Percentiles rank a stretch among this genome's conserved stretches.
Evolutionary conservation across 1,140 invertebrate genomes (phyloP).

Genomic region (Cotesia vestalis): DNA sequence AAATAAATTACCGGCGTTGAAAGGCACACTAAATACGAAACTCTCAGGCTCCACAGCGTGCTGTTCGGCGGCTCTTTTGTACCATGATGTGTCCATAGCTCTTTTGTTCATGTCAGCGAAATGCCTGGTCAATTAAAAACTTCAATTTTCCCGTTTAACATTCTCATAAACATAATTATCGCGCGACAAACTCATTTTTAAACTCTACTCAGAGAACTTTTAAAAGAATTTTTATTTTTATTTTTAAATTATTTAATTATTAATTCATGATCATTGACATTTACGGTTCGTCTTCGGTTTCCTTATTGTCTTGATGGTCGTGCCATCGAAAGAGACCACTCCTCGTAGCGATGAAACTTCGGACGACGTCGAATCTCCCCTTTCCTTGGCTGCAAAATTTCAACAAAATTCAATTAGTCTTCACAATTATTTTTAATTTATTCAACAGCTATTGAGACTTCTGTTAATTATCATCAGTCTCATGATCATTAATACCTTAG

Average conservation of each 20-base stretch:
- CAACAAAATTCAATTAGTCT: constrained; percentile 36
- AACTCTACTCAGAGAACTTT: constrained; percentile 14
- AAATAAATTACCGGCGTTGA: constrained; percentile 72
- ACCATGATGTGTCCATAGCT: constrained; percentile 91
- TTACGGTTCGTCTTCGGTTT: constrained; percentile 72
- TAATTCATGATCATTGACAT: constrained; percentile 45
- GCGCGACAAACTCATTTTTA: background rate
- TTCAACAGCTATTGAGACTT: background rate
- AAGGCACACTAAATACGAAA: constrained; percentile 92
- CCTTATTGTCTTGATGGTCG: constrained; percentile 73
- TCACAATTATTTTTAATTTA: constrained; percentile 5
- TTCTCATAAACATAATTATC: constrained; percentile 16
- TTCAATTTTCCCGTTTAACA: constrained; percentile 31
- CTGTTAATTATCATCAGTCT: background rate
- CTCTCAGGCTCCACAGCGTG: constrained; percentile 85
- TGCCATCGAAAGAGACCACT: constrained; percentile 89
- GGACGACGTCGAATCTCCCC: constrained; percentile 83
- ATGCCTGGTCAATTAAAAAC: constrained; percentile 69
- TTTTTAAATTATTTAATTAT: constrained; percentile 29
- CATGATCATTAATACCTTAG: constrained; percentile 9
- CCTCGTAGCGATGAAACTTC: constrained; percentile 88
- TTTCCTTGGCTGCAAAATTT: constrained; percentile 79
- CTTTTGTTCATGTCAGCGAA: constrained; percentile 83
- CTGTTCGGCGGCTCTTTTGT: constrained; percentile 91
- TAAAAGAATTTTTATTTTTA: constrained; percentile 17